phyloP scores from a whole-genome alignment of 1,140 invertebrate genomes.

The Ostrea edulis region DNA sequence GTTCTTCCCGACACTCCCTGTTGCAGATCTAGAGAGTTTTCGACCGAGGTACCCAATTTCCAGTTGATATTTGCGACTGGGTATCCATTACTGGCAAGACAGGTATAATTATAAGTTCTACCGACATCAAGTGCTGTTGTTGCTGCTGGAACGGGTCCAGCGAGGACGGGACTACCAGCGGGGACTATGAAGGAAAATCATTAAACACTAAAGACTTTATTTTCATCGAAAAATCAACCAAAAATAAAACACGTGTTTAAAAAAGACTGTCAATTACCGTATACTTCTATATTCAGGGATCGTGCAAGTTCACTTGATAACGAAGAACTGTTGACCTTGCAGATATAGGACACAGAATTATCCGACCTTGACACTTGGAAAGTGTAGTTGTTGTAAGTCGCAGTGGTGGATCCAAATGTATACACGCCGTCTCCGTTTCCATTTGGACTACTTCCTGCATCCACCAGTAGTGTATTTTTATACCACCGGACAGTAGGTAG shows the following conservation, averaged over 20 bases:
- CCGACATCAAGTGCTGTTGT: not conserved
- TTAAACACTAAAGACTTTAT: not conserved
- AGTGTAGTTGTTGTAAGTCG: conserved; percentile 2
- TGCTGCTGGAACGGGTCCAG: not conserved
- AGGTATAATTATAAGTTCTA: not conserved
- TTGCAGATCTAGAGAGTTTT: not conserved
- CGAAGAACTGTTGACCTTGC: conserved; percentile 6
- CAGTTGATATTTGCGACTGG: not conserved
- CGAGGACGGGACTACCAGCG: not conserved
- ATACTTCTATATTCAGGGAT: conserved; percentile 4
- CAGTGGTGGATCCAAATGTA: conserved; percentile 26
- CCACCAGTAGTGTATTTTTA: not conserved
- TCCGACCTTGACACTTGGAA: conserved; percentile 24
- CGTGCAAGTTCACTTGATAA: not conserved
- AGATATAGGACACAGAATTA: conserved; percentile 8
- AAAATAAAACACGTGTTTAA: not conserved
- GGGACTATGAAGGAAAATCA: not conserved
- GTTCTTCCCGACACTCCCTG: conserved; percentile 6
- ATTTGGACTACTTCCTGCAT: not conserved
- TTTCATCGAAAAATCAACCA: no score
- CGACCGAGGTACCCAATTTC: not conserved
- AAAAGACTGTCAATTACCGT: not conserved
- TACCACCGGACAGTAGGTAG: conserved; percentile 23
- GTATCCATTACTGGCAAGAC: not conserved
- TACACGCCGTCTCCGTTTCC: conserved; percentile 15